Evolutionary conservation across 2,888 invertebrate genomes (phyloP).

Genomic region (Amblyteles armatorius): DNA sequence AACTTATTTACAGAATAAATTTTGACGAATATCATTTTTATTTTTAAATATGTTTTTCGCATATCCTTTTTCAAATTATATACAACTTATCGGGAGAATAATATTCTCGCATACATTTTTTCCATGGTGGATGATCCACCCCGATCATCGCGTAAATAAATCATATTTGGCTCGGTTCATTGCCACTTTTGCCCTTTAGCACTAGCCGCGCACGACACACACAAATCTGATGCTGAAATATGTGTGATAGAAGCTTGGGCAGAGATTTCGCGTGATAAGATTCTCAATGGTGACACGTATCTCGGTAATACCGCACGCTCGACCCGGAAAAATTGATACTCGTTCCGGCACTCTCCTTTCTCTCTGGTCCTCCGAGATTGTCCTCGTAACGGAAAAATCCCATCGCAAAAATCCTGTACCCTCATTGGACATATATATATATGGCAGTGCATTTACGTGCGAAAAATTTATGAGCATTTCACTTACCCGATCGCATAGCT

Average conservation of each 20-base stretch:
- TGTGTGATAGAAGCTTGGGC: constrained; percentile 7
- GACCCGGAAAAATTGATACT: constrained; percentile 63
- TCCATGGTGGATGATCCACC: too few species aligned
- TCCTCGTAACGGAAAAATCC: constrained; percentile 39
- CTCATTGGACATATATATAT: not conserved
- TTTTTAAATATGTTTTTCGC: too few species aligned
- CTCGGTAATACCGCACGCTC: constrained; percentile 6
- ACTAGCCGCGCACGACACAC: not conserved
- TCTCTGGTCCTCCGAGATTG: constrained; percentile 15
- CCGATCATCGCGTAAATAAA: not conserved
- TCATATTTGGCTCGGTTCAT: not conserved
- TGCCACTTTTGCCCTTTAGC: not conserved
- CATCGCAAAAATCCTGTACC: constrained; percentile 24
- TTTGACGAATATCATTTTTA: too few species aligned
- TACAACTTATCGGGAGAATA: too few species aligned
- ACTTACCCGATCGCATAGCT: not conserved
- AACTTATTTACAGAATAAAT: too few species aligned
- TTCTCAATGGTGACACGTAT: constrained; percentile 54
- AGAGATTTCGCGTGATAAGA: constrained; percentile 42
- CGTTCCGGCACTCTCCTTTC: constrained; percentile 36
- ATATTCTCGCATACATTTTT: too few species aligned
- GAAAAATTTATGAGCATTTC: not conserved
- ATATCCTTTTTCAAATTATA: too few species aligned
- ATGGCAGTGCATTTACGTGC: not conserved
- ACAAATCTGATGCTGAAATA: not conserved